Percentiles rank a stretch among this genome's conserved stretches.
Evolutionary conservation across 2,797 vertebrate genomes (phyloP).

Genomic region (Sebastes trivittatus): DNA sequence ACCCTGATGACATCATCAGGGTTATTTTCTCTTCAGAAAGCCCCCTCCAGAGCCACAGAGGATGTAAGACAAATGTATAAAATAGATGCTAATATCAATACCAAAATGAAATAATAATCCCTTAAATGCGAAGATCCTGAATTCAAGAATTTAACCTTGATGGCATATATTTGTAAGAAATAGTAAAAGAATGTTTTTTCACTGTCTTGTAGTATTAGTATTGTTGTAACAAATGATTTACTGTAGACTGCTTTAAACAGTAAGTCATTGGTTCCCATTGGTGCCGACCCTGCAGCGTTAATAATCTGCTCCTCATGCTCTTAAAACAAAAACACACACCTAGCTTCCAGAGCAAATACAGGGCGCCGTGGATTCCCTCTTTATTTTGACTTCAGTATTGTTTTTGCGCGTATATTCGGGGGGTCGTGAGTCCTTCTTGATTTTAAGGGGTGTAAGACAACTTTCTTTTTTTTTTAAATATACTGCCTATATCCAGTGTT

Average conservation of each 20-base stretch:
- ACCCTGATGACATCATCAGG: not conserved
- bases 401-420: too few species aligned
- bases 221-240: not conserved
- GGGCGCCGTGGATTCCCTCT: too few species aligned
- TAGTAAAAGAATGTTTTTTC: not conserved
- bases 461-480: too few species aligned
- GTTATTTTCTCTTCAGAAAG: not conserved
- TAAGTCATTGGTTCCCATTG: too few species aligned
- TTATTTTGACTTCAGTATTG: too few species aligned
- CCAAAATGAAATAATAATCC: not conserved
- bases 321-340: too few species aligned
- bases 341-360: too few species aligned
- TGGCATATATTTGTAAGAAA: not conserved
- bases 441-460: too few species aligned
- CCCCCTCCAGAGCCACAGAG: not conserved
- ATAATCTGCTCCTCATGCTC: too few species aligned
- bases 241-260: not conserved
- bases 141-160: not conserved
- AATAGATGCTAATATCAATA: not conserved
- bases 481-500: too few species aligned
- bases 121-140: not conserved
- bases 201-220: not conserved
- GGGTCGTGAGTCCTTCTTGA: too few species aligned
- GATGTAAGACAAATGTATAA: not conserved
- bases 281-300: too few species aligned